Evolutionary conservation across 2,888 invertebrate genomes (phyloP).

Genomic region (Caradrina kadenii): DNA sequence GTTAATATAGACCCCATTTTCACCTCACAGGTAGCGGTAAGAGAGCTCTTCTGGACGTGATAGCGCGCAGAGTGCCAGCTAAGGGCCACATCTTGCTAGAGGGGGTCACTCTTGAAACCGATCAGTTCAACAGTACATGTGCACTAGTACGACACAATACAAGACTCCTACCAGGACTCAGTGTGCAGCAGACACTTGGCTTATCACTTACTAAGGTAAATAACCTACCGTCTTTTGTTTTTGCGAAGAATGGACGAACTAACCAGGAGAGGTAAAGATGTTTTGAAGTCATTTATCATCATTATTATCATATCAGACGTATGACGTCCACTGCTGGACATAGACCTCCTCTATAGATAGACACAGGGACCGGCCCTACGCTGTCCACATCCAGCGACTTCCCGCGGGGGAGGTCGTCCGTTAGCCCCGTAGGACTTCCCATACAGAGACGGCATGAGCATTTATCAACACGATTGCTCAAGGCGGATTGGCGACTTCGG

Average conservation of each 20-base stretch:
- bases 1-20: background rate
- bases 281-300: too few relatives aligned
- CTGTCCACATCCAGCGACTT: too few relatives aligned
- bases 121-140: slow-evolving; percentile 96
- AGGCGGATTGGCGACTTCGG: too few relatives aligned
- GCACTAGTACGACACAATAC: slow-evolving; percentile 97
- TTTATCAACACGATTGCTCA: too few relatives aligned
- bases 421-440: too few relatives aligned
- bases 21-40: slow-evolving; percentile 95
- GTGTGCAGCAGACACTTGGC: slow-evolving; percentile 96
- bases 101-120: slow-evolving; percentile 95
- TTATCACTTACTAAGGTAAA: slow-evolving; percentile 94
- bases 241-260: background rate
- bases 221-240: background rate
- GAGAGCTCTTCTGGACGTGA: slow-evolving; percentile 97
- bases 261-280: too few relatives aligned
- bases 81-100: slow-evolving; percentile 97
- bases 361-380: too few relatives aligned
- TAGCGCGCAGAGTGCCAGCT: slow-evolving; percentile 95
- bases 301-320: too few relatives aligned
- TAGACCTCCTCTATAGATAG: too few relatives aligned
- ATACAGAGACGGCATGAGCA: too few relatives aligned
- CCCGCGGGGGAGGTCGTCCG: too few relatives aligned
- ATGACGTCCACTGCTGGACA: too few relatives aligned
- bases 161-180: slow-evolving; percentile 95